These are phyloP conservation scores for Xiphophorus hellerii DNA, from an alignment of 2,113 vertebrate species.

Conservation along the genomic window DNA sequence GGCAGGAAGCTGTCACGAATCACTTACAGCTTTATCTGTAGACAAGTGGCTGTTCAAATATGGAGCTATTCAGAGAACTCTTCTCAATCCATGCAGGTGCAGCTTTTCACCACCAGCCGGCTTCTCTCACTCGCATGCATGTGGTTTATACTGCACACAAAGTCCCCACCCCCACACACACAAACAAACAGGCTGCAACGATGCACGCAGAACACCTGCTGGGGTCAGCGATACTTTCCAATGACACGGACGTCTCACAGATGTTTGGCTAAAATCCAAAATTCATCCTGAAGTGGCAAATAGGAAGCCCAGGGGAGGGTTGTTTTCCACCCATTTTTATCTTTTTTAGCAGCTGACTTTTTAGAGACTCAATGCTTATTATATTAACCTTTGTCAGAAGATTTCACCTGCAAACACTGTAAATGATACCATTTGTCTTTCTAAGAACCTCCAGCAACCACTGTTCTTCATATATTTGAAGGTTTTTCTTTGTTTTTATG, in stretches of 20 bases:
- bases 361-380: background rate
- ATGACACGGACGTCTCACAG: constrained; percentile 49
- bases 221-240: constrained; percentile 47
- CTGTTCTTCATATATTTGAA: background rate
- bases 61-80: constrained; percentile 66
- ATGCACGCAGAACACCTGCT: constrained; percentile 60
- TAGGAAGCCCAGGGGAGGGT: constrained; percentile 13
- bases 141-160: constrained; percentile 26
- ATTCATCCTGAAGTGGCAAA: constrained; percentile 6
- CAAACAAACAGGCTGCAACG: background rate
- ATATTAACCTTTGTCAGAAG: background rate
- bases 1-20: constrained; percentile 69
- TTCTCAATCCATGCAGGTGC: constrained; percentile 69
- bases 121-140: constrained; percentile 4
- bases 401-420: background rate
- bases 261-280: constrained; percentile 46
- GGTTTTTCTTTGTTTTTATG: background rate
- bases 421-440: background rate
- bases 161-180: constrained; percentile 11
- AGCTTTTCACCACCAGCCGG: constrained; percentile 56
- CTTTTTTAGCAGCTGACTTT: constrained; percentile 14
- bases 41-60: constrained; percentile 71
- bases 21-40: constrained; percentile 63
- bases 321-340: background rate
- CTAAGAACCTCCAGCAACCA: background rate